Conservation (phyloP, 2,113 vertebrate species). For the Psilopsiagon aymara region DNA sequence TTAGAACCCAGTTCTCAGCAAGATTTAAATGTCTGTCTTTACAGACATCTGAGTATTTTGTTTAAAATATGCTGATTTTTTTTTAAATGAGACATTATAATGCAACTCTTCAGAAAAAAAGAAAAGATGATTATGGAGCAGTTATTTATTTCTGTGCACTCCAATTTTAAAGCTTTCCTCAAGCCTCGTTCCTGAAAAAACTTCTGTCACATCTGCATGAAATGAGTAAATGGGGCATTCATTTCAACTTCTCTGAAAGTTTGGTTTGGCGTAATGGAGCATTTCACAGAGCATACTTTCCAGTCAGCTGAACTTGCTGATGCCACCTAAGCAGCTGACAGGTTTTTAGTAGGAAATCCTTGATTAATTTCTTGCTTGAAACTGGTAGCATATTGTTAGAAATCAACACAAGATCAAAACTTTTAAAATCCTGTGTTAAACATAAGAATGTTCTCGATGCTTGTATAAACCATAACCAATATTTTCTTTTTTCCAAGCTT, state of each 20-base stretch:
- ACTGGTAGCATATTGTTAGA: background rate
- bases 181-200: background rate
- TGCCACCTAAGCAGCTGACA: background rate
- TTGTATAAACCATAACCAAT: background rate
- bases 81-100: background rate
- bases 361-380: background rate
- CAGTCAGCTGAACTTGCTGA: background rate
- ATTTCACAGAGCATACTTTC: background rate
- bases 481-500: background rate
- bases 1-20: background rate
- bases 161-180: background rate
- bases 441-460: background rate
- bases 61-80: background rate
- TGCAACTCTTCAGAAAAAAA: background rate
- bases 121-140: background rate
- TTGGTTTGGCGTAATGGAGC: background rate
- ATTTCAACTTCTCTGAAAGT: background rate
- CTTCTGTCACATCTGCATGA: background rate
- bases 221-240: background rate
- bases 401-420: background rate
- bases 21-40: background rate
- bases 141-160: background rate
- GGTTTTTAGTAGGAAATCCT: background rate
- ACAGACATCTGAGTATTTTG: background rate
- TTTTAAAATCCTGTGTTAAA: background rate